phyloP scores from a whole-genome alignment of 2,113 vertebrate species.

The Xenopus tropicalis region DNA sequence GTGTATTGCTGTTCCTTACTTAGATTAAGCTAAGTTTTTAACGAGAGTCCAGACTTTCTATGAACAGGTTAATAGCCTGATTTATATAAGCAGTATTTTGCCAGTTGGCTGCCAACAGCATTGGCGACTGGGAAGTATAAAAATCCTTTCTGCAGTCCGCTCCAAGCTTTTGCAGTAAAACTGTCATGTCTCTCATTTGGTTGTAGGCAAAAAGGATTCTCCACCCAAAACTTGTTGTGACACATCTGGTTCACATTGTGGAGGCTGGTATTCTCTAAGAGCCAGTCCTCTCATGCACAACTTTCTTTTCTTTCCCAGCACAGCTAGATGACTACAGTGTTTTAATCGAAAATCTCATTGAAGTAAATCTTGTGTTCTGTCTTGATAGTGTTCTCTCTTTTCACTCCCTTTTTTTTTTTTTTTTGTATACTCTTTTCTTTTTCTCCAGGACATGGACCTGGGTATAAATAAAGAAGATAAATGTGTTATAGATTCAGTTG shows the following conservation, averaged over 20 bases:
- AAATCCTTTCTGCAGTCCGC: constrained; percentile 28
- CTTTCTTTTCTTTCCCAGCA: background rate
- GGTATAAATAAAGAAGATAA: constrained; percentile 9
- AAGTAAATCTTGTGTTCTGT: background rate
- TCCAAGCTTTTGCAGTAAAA: constrained; percentile 9
- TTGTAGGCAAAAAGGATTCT: constrained; percentile 32
- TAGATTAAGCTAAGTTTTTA: too few relatives aligned
- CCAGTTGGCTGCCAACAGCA: constrained; percentile 15
- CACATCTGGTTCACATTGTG: constrained; percentile 62
- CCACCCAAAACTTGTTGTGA: constrained; percentile 54
- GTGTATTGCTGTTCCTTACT: too few relatives aligned
- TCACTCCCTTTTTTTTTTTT: background rate
- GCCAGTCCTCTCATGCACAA: background rate
- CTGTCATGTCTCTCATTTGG: constrained; percentile 24
- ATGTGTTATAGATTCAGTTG: constrained; percentile 17
- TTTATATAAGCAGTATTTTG: constrained; percentile 7
- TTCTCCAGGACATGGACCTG: background rate
- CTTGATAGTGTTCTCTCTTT: background rate
- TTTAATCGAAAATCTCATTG: too few relatives aligned
- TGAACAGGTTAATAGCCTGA: too few relatives aligned
- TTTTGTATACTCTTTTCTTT: background rate
- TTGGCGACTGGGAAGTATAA: constrained; percentile 31
- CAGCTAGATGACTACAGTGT: background rate
- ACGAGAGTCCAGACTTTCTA: too few relatives aligned
- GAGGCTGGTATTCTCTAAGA: constrained; percentile 51